Conservation (phyloP, 2,113 vertebrate genomes). For the Scatophagus argus region DNA sequence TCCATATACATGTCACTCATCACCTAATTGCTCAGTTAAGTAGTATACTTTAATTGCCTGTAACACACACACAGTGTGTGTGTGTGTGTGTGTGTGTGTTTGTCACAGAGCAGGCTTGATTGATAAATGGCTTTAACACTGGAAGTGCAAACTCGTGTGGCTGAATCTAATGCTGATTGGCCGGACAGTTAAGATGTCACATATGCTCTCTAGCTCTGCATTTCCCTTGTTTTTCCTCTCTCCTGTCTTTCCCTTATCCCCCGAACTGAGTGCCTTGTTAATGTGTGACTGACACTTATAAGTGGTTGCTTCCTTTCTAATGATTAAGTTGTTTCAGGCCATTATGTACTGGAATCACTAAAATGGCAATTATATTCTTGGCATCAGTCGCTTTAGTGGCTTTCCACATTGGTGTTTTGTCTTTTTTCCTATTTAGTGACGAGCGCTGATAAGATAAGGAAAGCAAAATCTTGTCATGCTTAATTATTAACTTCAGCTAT, state of each 20-base stretch:
- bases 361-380: constrained; percentile 19
- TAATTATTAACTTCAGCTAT: constrained; percentile 3
- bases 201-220: constrained; percentile 10
- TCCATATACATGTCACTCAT: constrained; percentile 57
- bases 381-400: constrained; percentile 6
- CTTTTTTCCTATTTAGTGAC: not conserved
- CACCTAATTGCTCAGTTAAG: constrained; percentile 56
- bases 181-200: constrained; percentile 43
- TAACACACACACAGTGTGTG: not conserved
- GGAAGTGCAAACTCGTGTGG: constrained; percentile 25
- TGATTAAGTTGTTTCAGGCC: constrained; percentile 35
- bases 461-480: not conserved
- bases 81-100: not conserved
- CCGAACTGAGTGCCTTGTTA: constrained; percentile 32
- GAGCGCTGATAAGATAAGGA: not conserved
- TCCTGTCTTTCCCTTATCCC: not conserved
- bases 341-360: constrained; percentile 12
- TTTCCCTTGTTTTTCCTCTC: constrained; percentile 20
- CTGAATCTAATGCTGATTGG: constrained; percentile 33
- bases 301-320: constrained; percentile 37
- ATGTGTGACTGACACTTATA: constrained; percentile 51
- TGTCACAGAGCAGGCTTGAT: constrained; percentile 34
- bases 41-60: constrained; percentile 58
- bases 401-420: not conserved
- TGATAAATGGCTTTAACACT: constrained; percentile 57